phyloP scores from a whole-genome alignment of 37 sponge, comb jelly and placozoan genomes.

The Beroe ovata region DNA sequence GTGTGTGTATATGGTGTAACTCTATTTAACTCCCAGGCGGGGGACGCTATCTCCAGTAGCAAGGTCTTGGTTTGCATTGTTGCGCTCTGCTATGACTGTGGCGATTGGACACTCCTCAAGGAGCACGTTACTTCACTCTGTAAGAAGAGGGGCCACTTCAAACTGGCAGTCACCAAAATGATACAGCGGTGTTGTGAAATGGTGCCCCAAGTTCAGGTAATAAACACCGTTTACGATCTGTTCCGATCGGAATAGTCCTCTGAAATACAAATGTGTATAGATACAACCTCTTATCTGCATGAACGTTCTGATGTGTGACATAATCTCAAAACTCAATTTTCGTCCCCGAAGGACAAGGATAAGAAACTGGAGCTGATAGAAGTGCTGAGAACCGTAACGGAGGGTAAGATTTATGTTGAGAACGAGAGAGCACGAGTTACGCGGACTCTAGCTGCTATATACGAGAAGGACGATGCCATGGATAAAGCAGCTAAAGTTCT shows the following conservation, averaged over 20 bases:
- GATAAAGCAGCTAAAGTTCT: constrained; percentile 81
- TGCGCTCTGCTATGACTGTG: constrained; percentile 80
- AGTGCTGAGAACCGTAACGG: constrained; percentile 86
- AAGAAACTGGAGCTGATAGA: constrained; percentile 88
- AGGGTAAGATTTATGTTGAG: constrained; percentile 99
- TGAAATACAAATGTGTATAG: too few species aligned
- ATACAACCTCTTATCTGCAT: too few species aligned
- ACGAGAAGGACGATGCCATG: constrained; percentile 82
- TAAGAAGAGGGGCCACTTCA: constrained; percentile 86
- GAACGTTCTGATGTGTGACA: too few species aligned
- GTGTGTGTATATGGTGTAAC: neutral
- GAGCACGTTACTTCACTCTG: constrained; percentile 86
- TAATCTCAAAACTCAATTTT: too few species aligned
- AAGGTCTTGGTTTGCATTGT: constrained; percentile 85
- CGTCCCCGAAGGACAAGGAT: constrained; percentile 67
- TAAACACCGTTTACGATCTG: too few species aligned
- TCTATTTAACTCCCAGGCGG: constrained; percentile 73
- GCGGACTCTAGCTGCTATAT: constrained; percentile 83
- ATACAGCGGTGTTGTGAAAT: constrained; percentile 88
- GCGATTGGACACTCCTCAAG: constrained; percentile 87
- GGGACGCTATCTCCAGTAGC: constrained; percentile 80
- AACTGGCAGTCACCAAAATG: constrained; percentile 88
- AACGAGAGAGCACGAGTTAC: constrained; percentile 94
- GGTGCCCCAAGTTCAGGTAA: constrained; percentile 68
- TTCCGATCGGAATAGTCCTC: too few species aligned